Evolutionary conservation across 2,113 vertebrate species (phyloP).

Genomic region (Hippocampus comes): DNA sequence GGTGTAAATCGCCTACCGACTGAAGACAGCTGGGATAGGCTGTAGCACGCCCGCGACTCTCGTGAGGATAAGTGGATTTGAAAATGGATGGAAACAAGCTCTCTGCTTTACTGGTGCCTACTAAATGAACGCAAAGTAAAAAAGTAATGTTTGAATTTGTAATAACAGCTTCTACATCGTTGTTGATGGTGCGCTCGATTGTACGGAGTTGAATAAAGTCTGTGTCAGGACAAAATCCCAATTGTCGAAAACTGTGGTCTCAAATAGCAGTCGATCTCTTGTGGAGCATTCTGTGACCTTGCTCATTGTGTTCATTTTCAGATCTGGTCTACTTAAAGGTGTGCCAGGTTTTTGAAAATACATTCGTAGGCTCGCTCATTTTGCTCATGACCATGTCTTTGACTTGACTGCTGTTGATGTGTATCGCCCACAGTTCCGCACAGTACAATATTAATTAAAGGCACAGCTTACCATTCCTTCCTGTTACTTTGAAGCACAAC

Average conservation of each 20-base stretch:
- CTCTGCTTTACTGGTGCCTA: constrained; percentile 20
- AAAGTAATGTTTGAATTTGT: neutral
- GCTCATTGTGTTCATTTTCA: neutral
- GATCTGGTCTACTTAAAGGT: neutral
- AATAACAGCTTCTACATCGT: neutral
- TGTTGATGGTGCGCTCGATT: neutral
- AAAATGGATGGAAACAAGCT: constrained; percentile 34
- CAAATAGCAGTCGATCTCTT: neutral
- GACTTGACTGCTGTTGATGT: neutral
- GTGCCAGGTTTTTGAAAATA: neutral
- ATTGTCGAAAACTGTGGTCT: neutral
- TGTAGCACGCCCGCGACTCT: no score
- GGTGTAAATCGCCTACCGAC: no score
- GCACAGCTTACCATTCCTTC: neutral
- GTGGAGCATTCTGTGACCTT: neutral
- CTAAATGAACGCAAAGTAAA: neutral
- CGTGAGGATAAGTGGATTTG: no score
- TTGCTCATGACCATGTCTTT: no score
- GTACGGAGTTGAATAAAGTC: neutral
- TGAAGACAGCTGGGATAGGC: no score
- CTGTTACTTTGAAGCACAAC: constrained; percentile 44
- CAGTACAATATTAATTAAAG: neutral
- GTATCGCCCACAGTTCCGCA: neutral
- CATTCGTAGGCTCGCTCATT: no score
- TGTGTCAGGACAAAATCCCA: neutral